These are phyloP conservation scores for Zygothrica quintamaculata DNA, from an alignment of 2,888 invertebrate genomes.

Conservation along the genomic window DNA sequence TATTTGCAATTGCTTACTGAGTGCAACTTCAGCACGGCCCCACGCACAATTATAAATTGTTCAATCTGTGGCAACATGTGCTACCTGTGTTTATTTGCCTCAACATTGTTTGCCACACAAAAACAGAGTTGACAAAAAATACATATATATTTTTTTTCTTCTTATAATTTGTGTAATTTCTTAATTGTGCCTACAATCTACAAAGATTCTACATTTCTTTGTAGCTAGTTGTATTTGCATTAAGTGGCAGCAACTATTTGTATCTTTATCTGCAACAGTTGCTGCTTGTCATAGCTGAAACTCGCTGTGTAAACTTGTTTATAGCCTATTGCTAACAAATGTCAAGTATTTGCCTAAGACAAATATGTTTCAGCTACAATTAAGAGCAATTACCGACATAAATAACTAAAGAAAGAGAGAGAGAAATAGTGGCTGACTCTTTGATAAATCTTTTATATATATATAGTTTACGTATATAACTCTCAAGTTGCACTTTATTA, in stretches of 20 bases:
- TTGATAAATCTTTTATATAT: no score
- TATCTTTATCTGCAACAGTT: conserved; percentile 55
- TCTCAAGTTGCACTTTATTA: conserved; percentile 36
- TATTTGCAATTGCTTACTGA: conserved; percentile 60
- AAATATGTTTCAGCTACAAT: conserved; percentile 73
- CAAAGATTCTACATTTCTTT: conserved; percentile 6
- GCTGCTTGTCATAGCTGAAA: conserved; percentile 62
- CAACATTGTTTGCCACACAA: conserved; percentile 48
- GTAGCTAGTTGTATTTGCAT: conserved; percentile 23
- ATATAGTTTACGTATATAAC: no score
- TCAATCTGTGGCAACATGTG: conserved; percentile 62
- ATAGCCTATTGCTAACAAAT: conserved; percentile 48
- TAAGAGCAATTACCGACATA: conserved; percentile 63
- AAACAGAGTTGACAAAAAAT: conserved; percentile 52
- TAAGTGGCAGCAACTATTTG: conserved; percentile 40
- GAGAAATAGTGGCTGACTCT: background rate
- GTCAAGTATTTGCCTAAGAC: conserved; percentile 70
- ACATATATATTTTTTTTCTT: background rate
- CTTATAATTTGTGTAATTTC: conserved; percentile 41
- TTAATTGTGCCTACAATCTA: conserved; percentile 30
- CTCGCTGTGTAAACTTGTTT: conserved; percentile 65
- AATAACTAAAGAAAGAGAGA: conserved; percentile 31
- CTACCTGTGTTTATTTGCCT: conserved; percentile 74
- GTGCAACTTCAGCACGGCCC: conserved; percentile 26
- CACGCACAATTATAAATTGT: conserved; percentile 79